Conservation (phyloP, 2,888 invertebrate genomes). For the Thyatira batis region DNA sequence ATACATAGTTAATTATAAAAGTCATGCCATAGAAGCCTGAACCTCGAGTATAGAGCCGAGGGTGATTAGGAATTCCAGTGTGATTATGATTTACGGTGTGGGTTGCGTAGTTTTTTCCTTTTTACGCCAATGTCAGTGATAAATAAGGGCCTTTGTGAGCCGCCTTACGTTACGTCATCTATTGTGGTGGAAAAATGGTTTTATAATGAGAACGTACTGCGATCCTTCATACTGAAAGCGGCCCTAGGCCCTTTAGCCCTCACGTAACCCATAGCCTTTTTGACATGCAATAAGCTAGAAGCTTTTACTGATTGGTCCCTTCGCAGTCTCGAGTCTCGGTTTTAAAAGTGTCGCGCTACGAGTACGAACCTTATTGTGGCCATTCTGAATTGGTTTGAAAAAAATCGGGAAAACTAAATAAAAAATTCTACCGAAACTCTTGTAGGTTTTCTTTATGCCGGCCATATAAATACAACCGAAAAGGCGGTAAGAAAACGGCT, state of each 20-base stretch:
- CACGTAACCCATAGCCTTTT: background rate
- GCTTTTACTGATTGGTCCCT: background rate
- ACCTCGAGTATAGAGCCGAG: background rate
- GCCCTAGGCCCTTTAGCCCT: background rate
- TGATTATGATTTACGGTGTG: conserved; percentile 34
- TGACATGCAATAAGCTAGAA: background rate
- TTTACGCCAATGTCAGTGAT: conserved; percentile 16
- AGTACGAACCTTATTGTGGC: background rate
- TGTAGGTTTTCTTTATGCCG: too few relatives aligned
- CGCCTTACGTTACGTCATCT: conserved; percentile 12
- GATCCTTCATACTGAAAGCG: background rate
- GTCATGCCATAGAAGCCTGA: background rate
- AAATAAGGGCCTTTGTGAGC: conserved; percentile 19
- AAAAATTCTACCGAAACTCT: too few relatives aligned
- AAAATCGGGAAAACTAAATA: background rate
- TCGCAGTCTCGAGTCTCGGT: background rate
- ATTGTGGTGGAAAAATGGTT: conserved; percentile 23
- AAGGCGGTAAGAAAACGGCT: background rate
- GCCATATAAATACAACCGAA: too few relatives aligned
- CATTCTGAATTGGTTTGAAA: background rate
- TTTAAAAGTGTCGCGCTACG: background rate
- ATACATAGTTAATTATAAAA: background rate
- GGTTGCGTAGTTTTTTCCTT: conserved; percentile 20
- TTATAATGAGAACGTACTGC: conserved; percentile 22
- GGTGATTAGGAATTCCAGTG: conserved; percentile 9